phyloP scores from a whole-genome alignment of 2,888 invertebrate species.

The Ectropis crepuscularia region DNA sequence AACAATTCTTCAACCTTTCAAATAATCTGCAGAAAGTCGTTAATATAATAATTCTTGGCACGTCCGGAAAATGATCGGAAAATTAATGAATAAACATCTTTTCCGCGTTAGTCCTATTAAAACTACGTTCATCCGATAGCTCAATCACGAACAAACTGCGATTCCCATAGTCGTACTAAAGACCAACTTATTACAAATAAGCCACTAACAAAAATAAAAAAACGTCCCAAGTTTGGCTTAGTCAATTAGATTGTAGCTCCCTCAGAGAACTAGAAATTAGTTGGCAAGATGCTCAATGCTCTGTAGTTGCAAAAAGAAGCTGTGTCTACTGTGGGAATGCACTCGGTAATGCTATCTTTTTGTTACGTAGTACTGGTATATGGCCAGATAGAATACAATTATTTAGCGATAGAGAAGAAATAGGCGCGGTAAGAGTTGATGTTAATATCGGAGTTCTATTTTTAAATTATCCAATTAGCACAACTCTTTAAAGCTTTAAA shows the following conservation, averaged over 20 bases:
- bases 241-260: neutral
- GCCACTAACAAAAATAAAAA: neutral
- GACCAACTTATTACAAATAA: neutral
- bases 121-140: slow-evolving; percentile 34
- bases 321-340: slow-evolving; percentile 71
- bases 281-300: neutral
- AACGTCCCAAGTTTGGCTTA: neutral
- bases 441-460: neutral
- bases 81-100: slow-evolving; percentile 17
- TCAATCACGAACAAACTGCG: slow-evolving; percentile 48
- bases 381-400: slow-evolving; percentile 51
- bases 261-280: neutral
- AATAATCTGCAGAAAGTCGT: neutral
- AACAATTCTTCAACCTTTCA: no score
- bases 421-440: slow-evolving; percentile 1
- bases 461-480: neutral
- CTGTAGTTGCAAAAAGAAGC: slow-evolving; percentile 56
- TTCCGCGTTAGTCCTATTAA: slow-evolving; percentile 22
- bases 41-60: neutral
- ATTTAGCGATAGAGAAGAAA: neutral
- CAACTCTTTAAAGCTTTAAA: no score
- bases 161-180: slow-evolving; percentile 53
- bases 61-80: slow-evolving; percentile 22
- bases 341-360: slow-evolving; percentile 72
- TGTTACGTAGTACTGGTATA: slow-evolving; percentile 62